Percentiles rank a stretch among this genome's conserved stretches.
phyloP scores from a whole-genome alignment of 2,888 invertebrate genomes.

The Poecilobothrus nobilitatus region DNA sequence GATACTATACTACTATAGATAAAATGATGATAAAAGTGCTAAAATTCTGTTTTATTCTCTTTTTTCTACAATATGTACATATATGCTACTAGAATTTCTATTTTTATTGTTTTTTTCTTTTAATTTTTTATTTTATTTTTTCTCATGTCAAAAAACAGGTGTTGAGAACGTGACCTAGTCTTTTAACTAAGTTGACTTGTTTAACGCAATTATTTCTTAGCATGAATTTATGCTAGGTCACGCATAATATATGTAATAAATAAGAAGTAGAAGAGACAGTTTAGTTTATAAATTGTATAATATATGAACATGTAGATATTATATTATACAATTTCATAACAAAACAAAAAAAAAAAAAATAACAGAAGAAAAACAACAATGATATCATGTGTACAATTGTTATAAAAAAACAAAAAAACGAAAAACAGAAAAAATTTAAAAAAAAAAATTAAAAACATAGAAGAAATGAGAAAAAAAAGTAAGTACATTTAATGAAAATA shows the following conservation, averaged over 20 bases:
- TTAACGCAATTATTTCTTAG: background rate
- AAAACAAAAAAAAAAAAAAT: background rate
- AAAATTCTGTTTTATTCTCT: background rate
- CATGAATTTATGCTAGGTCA: constrained; percentile 9
- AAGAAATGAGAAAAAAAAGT: too few species aligned
- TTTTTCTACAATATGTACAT: background rate
- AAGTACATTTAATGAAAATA: too few species aligned
- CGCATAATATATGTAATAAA: constrained; percentile 6
- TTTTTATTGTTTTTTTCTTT: background rate
- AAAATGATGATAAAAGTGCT: too few species aligned
- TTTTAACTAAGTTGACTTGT: constrained; percentile 1
- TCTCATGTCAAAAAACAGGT: constrained; percentile 1
- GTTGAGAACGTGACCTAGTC: constrained; percentile 7
- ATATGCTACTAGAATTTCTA: background rate
- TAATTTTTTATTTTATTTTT: background rate
- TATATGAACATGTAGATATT: background rate
- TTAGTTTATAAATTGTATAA: background rate
- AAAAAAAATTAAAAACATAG: background rate
- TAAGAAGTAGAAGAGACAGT: background rate
- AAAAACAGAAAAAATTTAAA: background rate
- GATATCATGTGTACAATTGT: background rate
- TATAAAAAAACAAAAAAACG: background rate
- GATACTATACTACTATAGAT: too few species aligned
- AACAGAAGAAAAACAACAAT: background rate
- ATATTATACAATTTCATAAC: background rate